A percentile compares a stretch with the other conserved stretches of the same genome.
phyloP scores from a whole-genome alignment of 2,888 invertebrate genomes.

The Archips xylosteana region DNA sequence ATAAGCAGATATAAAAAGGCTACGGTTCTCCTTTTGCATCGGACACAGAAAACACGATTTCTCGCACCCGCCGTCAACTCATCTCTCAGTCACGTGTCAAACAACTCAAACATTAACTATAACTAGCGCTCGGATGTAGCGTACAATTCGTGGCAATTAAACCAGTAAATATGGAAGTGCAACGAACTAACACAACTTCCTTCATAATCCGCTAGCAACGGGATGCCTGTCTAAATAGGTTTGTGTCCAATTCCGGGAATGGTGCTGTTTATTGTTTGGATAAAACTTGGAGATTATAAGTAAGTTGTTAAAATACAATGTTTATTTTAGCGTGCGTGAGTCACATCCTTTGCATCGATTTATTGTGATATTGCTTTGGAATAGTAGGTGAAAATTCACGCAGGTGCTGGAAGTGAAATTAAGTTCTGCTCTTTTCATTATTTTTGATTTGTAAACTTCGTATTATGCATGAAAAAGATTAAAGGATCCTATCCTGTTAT shows the following conservation, averaged over 20 bases:
- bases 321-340: not conserved
- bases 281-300: not conserved
- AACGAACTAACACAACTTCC: slow-evolving; percentile 67
- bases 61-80: not conserved
- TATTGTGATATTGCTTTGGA: too few relatives aligned
- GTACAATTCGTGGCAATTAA: slow-evolving; percentile 78
- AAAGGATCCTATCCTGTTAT: too few relatives aligned
- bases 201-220: slow-evolving; percentile 36
- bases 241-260: slow-evolving; percentile 25
- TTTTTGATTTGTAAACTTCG: too few relatives aligned
- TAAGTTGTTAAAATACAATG: not conserved
- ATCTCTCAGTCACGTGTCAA: not conserved
- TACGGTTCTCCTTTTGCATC: not conserved
- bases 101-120: slow-evolving; percentile 18
- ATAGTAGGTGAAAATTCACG: too few relatives aligned
- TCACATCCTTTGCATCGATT: not conserved
- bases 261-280: slow-evolving; percentile 28
- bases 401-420: too few relatives aligned
- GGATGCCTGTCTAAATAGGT: slow-evolving; percentile 42
- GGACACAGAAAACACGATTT: not conserved
- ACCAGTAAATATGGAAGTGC: slow-evolving; percentile 71
- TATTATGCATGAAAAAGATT: too few relatives aligned
- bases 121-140: slow-evolving; percentile 55
- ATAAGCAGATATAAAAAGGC: too few relatives aligned
- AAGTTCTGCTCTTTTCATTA: too few relatives aligned